phyloP scores from a whole-genome alignment of 2,888 invertebrate genomes.

The Hipparchia semele region DNA sequence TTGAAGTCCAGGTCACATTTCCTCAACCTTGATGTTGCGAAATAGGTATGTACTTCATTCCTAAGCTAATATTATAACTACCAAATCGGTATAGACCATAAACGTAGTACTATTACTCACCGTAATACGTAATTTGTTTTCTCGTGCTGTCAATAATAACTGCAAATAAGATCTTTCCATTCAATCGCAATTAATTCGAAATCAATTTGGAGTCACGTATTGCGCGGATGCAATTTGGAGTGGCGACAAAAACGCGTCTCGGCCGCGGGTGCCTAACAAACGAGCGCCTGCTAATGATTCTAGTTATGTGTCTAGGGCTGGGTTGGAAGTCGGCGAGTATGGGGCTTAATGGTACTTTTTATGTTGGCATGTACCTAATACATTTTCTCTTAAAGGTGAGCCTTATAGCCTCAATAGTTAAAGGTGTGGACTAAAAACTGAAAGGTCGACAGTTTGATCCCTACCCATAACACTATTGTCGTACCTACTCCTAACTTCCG shows the following conservation, averaged over 20 bases:
- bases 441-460: too few species aligned
- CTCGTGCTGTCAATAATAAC: neutral
- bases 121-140: too few species aligned
- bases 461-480: too few species aligned
- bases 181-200: constrained; percentile 70
- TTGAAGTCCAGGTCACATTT: too few species aligned
- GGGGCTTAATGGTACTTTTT: constrained; percentile 25
- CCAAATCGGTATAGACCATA: too few species aligned
- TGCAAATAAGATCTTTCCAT: constrained; percentile 17
- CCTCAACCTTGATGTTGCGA: too few species aligned
- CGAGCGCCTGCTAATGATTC: constrained; percentile 81
- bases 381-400: constrained; percentile 18
- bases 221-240: constrained; percentile 81
- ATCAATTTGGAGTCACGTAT: constrained; percentile 78
- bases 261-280: constrained; percentile 77
- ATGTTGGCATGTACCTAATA: constrained; percentile 9
- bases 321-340: constrained; percentile 36
- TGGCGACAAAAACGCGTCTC: constrained; percentile 78
- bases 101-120: too few species aligned
- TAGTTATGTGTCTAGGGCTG: constrained; percentile 55
- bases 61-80: too few species aligned
- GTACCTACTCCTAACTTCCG: too few species aligned
- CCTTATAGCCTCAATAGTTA: neutral
- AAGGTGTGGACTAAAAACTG: too few species aligned
- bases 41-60: too few species aligned